Conservation (phyloP, 2,888 invertebrate genomes). For the Monopis laevigella region DNA sequence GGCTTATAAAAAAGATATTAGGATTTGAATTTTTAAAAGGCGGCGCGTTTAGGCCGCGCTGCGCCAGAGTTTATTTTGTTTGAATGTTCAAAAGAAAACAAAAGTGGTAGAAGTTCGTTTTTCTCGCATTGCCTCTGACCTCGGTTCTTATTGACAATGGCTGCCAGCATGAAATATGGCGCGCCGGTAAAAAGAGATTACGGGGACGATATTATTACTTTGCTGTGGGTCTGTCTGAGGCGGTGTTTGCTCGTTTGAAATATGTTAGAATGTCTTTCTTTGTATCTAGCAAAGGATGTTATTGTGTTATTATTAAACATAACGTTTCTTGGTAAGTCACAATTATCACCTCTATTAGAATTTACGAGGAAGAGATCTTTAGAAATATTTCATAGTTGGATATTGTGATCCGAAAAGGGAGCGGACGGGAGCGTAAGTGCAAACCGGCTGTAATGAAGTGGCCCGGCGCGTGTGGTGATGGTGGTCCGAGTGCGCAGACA, state of each 20-base stretch:
- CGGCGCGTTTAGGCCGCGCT: conserved; percentile 56
- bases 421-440: conserved; percentile 21
- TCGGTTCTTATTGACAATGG: conserved; percentile 62
- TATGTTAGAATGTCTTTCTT: conserved; percentile 35
- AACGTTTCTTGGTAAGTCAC: conserved; percentile 16
- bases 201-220: conserved; percentile 51
- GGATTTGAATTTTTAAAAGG: conserved; percentile 54
- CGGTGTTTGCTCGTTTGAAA: conserved; percentile 40
- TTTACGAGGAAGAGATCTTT: conserved; percentile 12
- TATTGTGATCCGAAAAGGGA: conserved; percentile 22
- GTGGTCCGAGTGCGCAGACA: conserved; percentile 25
- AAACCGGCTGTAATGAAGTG: conserved; percentile 30
- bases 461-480: conserved; percentile 49
- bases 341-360: conserved; percentile 32
- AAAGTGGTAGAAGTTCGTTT: conserved; percentile 49
- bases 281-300: conserved; percentile 35
- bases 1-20: conserved; percentile 40
- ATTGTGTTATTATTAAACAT: not conserved
- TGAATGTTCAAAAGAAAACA: conserved; percentile 58
- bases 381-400: too few relatives aligned
- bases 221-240: conserved; percentile 35
- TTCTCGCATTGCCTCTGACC: conserved; percentile 62
- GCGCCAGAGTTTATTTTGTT: conserved; percentile 56
- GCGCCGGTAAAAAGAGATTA: conserved; percentile 60
- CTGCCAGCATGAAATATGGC: conserved; percentile 66